phyloP scores from a whole-genome alignment of 37 sponge, comb jelly and placozoan species.

The Bolinopsis microptera region DNA sequence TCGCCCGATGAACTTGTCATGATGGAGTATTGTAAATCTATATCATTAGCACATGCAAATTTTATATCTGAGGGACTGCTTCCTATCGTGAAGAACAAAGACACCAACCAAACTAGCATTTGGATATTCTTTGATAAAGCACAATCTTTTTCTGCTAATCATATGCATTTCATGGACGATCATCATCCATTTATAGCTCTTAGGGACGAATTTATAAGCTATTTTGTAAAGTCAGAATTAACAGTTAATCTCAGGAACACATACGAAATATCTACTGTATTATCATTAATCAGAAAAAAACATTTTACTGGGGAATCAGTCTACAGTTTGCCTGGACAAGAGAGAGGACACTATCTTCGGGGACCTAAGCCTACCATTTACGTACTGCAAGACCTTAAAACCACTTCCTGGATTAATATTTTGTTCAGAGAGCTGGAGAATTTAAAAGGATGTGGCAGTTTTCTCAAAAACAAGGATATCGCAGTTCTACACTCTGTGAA shows the following conservation, averaged over 20 bases:
- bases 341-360: no score
- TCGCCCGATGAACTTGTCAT: not conserved
- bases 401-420: no score
- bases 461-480: no score
- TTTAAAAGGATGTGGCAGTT: no score
- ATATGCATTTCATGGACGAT: no score
- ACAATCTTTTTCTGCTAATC: not conserved
- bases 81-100: not conserved
- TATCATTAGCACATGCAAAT: not conserved
- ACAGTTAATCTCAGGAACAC: not conserved
- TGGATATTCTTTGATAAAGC: not conserved
- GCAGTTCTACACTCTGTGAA: no score
- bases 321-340: no score
- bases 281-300: not conserved
- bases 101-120: not conserved
- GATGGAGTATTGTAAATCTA: not conserved
- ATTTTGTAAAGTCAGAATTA: not conserved
- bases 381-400: no score
- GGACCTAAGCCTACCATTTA: no score
- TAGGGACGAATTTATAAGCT: no score
- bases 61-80: not conserved
- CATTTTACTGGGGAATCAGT: not conserved
- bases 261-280: not conserved
- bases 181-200: no score
- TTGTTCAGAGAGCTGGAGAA: no score